Percentiles rank a stretch among this genome's conserved stretches.
These are phyloP conservation scores for Ichneumoninae sp. DNA, from an alignment of 2,888 invertebrate genomes.

Conservation along the genomic window DNA sequence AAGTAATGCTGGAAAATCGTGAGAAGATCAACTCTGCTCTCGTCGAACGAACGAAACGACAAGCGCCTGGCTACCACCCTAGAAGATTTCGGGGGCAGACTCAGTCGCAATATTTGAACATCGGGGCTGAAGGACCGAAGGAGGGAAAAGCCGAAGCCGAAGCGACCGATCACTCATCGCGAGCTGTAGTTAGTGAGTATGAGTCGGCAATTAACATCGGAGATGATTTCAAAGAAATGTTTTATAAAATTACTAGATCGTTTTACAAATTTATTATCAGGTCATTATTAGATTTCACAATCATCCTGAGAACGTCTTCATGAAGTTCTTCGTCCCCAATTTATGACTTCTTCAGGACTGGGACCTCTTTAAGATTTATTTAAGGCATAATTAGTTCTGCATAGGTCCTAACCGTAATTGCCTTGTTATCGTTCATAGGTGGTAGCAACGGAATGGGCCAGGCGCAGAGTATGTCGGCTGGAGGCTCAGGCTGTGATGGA, in stretches of 20 bases:
- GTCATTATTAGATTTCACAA: not conserved
- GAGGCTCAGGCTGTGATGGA: conserved; percentile 89
- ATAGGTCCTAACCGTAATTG: not conserved
- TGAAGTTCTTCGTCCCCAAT: not conserved
- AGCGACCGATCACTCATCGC: conserved; percentile 89
- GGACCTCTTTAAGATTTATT: not conserved
- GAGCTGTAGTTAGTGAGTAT: conserved; percentile 90
- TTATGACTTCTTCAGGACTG: not conserved
- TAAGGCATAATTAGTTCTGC: not conserved
- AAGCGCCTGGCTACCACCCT: conserved; percentile 77
- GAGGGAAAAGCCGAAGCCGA: conserved; percentile 93
- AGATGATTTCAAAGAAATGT: not conserved
- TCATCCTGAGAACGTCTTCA: not conserved
- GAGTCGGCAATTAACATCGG: not conserved
- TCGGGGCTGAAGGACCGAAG: conserved; percentile 86
- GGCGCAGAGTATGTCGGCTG: conserved; percentile 93
- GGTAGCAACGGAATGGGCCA: conserved; percentile 94
- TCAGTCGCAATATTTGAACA: conserved; percentile 93
- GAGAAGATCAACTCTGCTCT: conserved; percentile 64
- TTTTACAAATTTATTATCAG: not conserved
- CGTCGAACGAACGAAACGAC: conserved; percentile 74
- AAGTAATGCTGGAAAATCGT: conserved; percentile 72
- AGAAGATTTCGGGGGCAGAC: conserved; percentile 91
- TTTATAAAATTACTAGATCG: not conserved
- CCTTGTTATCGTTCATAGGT: conserved; percentile 85